Conservation (phyloP, 1,140 invertebrate species). For the Drosophila fuyamai region DNA sequence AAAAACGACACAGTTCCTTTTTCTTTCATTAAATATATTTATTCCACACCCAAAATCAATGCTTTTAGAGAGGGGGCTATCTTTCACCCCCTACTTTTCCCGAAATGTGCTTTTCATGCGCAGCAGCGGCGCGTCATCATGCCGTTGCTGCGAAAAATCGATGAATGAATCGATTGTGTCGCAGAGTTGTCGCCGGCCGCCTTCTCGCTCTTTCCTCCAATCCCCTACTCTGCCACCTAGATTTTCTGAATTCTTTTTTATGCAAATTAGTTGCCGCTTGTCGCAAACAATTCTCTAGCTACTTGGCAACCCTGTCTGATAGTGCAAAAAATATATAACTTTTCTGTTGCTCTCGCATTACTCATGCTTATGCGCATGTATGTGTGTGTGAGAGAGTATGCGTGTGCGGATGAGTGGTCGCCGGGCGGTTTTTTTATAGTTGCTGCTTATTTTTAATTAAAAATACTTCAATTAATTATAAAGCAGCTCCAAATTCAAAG, state of each 20-base stretch:
- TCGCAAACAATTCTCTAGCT: conserved; percentile 32
- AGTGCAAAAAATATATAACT: conserved; percentile 47
- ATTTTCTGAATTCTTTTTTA: conserved; percentile 39
- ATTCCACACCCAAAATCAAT: conserved; percentile 53
- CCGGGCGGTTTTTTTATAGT: conserved; percentile 49
- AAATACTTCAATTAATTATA: conserved; percentile 74
- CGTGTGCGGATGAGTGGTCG: conserved; percentile 41
- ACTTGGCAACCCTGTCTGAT: conserved; percentile 73
- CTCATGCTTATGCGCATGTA: conserved; percentile 73
- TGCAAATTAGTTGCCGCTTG: conserved; percentile 47
- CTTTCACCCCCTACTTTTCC: conserved; percentile 23
- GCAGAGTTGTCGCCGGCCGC: conserved; percentile 34
- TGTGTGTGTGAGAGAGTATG: conserved; percentile 25
- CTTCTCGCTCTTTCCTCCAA: not conserved
- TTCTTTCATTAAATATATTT: conserved; percentile 58
- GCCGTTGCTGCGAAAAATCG: conserved; percentile 81
- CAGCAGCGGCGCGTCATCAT: conserved; percentile 56
- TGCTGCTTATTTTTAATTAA: conserved; percentile 70
- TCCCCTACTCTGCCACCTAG: not conserved
- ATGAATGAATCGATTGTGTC: conserved; percentile 84
- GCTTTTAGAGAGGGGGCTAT: conserved; percentile 9
- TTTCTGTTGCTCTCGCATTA: conserved; percentile 71
- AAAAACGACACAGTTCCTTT: conserved; percentile 51
- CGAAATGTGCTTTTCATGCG: conserved; percentile 78
- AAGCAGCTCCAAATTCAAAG: conserved; percentile 55